Evolutionary conservation across 2,113 vertebrate genomes (phyloP), one percentile per base, ranked within the genome.

Genomic region (Stictonetta naevosa): DNA sequence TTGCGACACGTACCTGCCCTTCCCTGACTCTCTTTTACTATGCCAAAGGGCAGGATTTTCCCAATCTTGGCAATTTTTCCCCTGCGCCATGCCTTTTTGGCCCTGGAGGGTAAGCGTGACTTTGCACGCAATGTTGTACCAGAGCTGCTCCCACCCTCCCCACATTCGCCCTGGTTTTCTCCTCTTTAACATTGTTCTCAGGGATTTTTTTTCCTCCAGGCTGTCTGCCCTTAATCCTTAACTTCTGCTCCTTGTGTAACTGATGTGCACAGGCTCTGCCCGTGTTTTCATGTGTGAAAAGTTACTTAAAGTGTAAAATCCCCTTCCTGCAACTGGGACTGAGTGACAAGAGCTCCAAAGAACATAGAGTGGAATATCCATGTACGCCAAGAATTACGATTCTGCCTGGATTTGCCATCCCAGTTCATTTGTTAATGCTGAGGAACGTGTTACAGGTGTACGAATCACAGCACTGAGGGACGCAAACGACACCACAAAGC

Each of bases 361-460:
- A 21, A 11, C 5, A 11, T 0, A 3, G 0, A 6, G 23, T 0
- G 9, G 11, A 6, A 26, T 13, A 16, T 8, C 52, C 22, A 13
- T 0, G 4, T 2, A 20, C 25, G 17, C 9, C 7, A 17, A 20
- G 12, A 64, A 13, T 0, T 8, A 7, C 0, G 44, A 29, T 10
- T 31, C 33, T 23, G 5, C 59, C 8, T 0, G 20, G 40, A 20
- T 31, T 16, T 13, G 26, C 23, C 36, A 18, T 6, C 12, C 16
- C 5, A 13, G 23, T 34, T 29, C 46, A 71, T 21, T 4, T 7
- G n/a, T 21, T 11, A 44, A 50, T 1, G 4, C 9, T 6, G 17
- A 19, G 0, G 36, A 16, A 55, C 17, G 53, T 8, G 29, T 25
- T n/a, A 40, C 33, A 0, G 23, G 3, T 14, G 12, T 6, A 12